A percentile compares a stretch with the other conserved stretches of the same genome.
Evolutionary conservation across 2,797 vertebrate species (phyloP).

Genomic region (Myotis pilosus): DNA sequence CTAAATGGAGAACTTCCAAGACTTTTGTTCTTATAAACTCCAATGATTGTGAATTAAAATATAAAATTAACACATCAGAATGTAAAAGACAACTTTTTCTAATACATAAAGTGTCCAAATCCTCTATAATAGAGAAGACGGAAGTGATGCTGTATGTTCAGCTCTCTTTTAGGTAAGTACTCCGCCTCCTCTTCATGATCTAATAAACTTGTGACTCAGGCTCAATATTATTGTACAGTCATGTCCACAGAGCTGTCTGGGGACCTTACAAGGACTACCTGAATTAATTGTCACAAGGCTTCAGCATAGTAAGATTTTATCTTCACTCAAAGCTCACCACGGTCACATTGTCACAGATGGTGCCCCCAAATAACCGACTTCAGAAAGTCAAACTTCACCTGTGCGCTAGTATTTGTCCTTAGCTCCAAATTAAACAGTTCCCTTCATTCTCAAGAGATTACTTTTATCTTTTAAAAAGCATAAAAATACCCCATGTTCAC

Average conservation of each 20-base stretch:
- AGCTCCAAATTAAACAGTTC: not conserved
- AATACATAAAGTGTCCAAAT: not conserved
- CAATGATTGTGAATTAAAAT: conserved; percentile 3
- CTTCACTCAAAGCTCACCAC: not conserved
- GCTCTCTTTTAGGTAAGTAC: not conserved
- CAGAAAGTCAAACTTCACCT: not conserved
- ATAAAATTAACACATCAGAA: not conserved
- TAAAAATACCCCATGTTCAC: not conserved
- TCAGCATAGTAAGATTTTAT: not conserved
- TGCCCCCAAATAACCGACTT: not conserved
- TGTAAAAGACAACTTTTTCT: not conserved
- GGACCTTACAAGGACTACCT: not conserved
- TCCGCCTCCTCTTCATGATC: not conserved
- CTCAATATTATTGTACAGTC: not conserved
- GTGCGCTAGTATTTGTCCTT: not conserved
- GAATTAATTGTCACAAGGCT: not conserved
- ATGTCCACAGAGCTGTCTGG: not conserved
- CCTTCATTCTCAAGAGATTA: not conserved
- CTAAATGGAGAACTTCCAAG: not conserved
- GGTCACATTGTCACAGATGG: not conserved
- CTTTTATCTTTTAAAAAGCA: conserved; percentile 24
- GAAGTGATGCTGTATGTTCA: not conserved
- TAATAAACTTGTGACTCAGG: not conserved
- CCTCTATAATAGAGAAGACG: not conserved
- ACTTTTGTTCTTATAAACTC: not conserved